Base-by-base conservation (phyloP, 2,797 vertebrate genomes). In the Enoplosus armatus region DNA sequence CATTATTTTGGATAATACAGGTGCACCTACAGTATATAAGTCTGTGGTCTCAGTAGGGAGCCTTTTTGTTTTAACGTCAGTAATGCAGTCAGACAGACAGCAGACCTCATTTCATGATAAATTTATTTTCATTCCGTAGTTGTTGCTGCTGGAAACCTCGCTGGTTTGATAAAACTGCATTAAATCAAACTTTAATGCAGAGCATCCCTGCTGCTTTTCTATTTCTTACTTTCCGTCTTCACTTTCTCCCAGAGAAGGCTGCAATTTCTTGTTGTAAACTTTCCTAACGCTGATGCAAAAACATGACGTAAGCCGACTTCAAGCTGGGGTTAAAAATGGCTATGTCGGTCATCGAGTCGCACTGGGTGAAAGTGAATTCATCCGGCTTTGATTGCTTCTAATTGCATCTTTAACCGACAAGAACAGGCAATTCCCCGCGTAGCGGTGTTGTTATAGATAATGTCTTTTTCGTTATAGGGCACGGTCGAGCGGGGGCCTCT, bases 121-220 rank as follows among this genome's bases (percentile, higher is more conserved):
- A 78, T 85, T 4, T 43, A 54, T 77, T 56, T 62, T 67, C 16
- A n/a, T 75, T 35, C 58, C 63, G 24, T 59, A 22, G 15, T 56
- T 72, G 20, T 79, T 64, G 15, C 50, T 59, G 43, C 45, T 31
- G 70, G 75, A 87, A 85, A 79, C 72, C 82, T 86, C 41, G 50
- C 55, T 50, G 60, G n/a, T 75, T 91, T 88, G 68, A 84, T 89
- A 76, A 85, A 91, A 90, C 63, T 58, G 84, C 93, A 93, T 92
- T 92, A 87, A 92, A 82, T 83, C 26, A 33, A 80, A 87, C 80
- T 90, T 90, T 73, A 92, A 88, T 89, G 86, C 41, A 65, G 68
- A 58, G 64, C 77, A 31, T 77, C 74, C 65, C 81, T 87, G 63
- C 51, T 86, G 77, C 83, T 88, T 84, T 86, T 72, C 71, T 33